Conservation (phyloP, 2,888 invertebrate species). For the Hemithea aestivaria region DNA sequence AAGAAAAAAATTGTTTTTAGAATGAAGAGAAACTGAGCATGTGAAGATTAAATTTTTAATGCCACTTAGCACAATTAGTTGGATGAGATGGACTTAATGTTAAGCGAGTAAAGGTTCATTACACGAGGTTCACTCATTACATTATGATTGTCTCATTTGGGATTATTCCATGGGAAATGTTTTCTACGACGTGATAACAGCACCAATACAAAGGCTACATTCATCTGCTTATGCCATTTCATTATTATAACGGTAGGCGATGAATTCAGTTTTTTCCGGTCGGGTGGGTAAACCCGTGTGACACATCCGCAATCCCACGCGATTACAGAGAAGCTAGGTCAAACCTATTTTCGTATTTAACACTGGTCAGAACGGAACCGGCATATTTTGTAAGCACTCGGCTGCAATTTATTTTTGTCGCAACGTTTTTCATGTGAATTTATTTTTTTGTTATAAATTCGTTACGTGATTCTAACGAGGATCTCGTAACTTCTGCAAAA, state of each 20-base stretch:
- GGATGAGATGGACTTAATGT: too few relatives aligned
- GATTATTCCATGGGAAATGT: not conserved
- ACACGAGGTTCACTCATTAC: too few relatives aligned
- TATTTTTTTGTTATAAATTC: conserved; percentile 5
- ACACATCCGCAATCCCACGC: conserved; percentile 60
- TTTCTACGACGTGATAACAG: conserved; percentile 5
- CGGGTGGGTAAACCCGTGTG: conserved; percentile 58
- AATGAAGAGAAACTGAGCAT: too few relatives aligned
- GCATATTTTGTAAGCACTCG: conserved; percentile 17
- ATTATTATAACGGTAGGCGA: conserved; percentile 35
- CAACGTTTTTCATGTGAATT: conserved; percentile 29
- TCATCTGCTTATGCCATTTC: conserved; percentile 25
- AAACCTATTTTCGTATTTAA: conserved; percentile 58
- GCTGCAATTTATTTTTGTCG: conserved; percentile 33
- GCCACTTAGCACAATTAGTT: too few relatives aligned
- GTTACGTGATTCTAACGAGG: not conserved
- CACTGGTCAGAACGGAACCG: conserved; percentile 43
- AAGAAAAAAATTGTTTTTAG: too few relatives aligned
- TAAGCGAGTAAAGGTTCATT: too few relatives aligned
- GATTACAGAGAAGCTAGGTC: conserved; percentile 52
- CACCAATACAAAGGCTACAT: not conserved
- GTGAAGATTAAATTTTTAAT: too few relatives aligned
- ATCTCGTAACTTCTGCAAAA: too few relatives aligned
- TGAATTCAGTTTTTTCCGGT: conserved; percentile 44
- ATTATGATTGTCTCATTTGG: too few relatives aligned